These are phyloP conservation scores for Lasioglossum calceatum DNA, from an alignment of 2,888 invertebrate genomes.

Conservation along the genomic window DNA sequence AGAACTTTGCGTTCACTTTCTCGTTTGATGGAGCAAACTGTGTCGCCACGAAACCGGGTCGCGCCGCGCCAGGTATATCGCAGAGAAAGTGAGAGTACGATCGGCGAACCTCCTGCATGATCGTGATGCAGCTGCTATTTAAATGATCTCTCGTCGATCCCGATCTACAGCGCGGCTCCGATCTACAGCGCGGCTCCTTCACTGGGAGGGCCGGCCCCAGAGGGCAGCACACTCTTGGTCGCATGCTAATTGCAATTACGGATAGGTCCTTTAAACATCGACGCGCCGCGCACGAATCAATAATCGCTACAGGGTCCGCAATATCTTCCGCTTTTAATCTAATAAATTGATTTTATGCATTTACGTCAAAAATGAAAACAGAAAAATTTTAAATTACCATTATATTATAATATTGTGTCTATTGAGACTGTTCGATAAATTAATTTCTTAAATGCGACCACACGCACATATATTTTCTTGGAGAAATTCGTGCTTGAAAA, in stretches of 20 bases:
- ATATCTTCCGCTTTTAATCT: not conserved
- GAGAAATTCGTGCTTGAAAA: no score
- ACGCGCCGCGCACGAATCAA: not conserved
- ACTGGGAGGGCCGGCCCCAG: conserved; percentile 13
- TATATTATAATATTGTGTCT: no score
- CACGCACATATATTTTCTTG: no score
- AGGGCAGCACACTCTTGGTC: conserved; percentile 53
- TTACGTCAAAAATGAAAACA: no score
- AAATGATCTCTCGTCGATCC: conserved; percentile 51
- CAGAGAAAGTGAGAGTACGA: conserved; percentile 81
- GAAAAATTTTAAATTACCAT: no score
- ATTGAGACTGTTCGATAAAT: no score
- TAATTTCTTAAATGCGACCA: no score
- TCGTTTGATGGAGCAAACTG: conserved; percentile 72
- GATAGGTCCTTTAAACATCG: not conserved
- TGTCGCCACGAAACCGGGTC: conserved; percentile 77
- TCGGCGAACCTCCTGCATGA: conserved; percentile 53
- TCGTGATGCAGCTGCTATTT: conserved; percentile 69
- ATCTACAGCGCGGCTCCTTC: conserved; percentile 27
- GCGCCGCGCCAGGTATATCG: conserved; percentile 71
- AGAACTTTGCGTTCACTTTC: conserved; percentile 77
- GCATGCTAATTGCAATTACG: not conserved
- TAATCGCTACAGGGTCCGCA: not conserved
- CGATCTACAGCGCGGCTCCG: conserved; percentile 33
- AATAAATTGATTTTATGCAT: no score